Evolutionary conservation across 2,113 vertebrate species (phyloP), one percentile per base, ranked within the genome.

Genomic region (Lophura nycthemera): DNA sequence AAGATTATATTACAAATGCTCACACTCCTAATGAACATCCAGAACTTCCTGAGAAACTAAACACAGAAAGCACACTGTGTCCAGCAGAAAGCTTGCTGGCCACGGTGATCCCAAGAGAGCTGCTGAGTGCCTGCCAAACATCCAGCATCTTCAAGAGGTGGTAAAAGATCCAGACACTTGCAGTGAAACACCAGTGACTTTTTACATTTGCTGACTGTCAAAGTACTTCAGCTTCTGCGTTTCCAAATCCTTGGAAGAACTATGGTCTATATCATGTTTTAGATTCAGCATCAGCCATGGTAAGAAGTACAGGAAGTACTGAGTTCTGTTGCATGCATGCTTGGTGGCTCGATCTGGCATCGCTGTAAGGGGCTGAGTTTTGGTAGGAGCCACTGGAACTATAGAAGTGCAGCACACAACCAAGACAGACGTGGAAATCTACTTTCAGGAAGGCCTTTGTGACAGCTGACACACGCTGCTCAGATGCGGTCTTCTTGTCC

Each of bases 1-100:
- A 88, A 63, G 36, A 71, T 70, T 80, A 86, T 16, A 36, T 86
- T 6, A 48, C 9, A 86, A 82, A 78, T 36, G 61, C 42, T 78
- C 47, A 20, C 12, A 67, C 50, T 87, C 45, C 38, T 75, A 63
- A 59, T 10, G 18, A 90, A 20, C 20, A 50, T 24, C 38, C 47
- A 22, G 73, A n/a, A 59, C 42, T 52, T 19, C 9, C 57, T 57
- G 59, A 78, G 30, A 83, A 86, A 70, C 25, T 36, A 2, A 67
- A 75, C 42, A 90, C 24, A 57, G 36, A 71, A 90, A 54, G 11
- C 8, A 8, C 2, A 0, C 22, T 5, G 36, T 40, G 56, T 63
- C 74, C 43, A 78, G 13, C 6, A 1, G 52, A 32, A 71, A 66
- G 42, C 56, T 75, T 78, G 57, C 57, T 79, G 52, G 56, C 34